Base-by-base conservation (phyloP, 2,888 invertebrate genomes). In the Operophtera brumata region DNA sequence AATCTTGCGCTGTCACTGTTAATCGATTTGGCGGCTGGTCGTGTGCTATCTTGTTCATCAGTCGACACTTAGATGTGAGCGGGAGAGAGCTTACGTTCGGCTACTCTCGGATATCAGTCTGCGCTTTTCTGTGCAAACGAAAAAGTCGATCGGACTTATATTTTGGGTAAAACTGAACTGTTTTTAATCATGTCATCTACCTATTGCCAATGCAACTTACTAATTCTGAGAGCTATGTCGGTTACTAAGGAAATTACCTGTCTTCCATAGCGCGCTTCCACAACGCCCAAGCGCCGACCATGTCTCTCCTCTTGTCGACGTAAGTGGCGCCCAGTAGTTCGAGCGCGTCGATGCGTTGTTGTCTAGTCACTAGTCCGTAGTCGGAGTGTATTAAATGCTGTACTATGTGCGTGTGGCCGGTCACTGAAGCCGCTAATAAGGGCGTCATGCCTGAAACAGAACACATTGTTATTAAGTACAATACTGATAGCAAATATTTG, bases 221-320 rank as follows among this genome's bases (percentile, higher is more conserved):
- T n/a, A n/a, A n/a, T n/a, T n/a, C n/a, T n/a, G n/a, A n/a, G n/a
- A n/a, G n/a, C n/a, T n/a, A n/a, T n/a, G n/a, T n/a, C n/a, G n/a
- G 8, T 13, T 25, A 1, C 20, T 1, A 53, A 50, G 41, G 25
- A 41, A 48, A 40, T 20, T 20, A 94, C 94, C 97, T 94, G 74
- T 96, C 95, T 59, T 95, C 94, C 94, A 98, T 96, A 25, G 98
- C 98, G 69, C 95, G 92, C 75, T 95, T 95, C 99, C 99, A 99
- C 57, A 96, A 91, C 57, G 94, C 93, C 47, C 97, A 89, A 1
- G 97, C 98, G 35, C 95, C 95, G 54, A 96, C 93, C 95, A 98
- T 97, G 81, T 99, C 98, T 67, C 97, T 92, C 78, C 97, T 94
- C 80, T 98, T 98, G 84, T 99, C 99, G n/a, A 99, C 97, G 83